Conservation (phyloP, 2,888 invertebrate species). For the Drosophila tanythrix region DNA sequence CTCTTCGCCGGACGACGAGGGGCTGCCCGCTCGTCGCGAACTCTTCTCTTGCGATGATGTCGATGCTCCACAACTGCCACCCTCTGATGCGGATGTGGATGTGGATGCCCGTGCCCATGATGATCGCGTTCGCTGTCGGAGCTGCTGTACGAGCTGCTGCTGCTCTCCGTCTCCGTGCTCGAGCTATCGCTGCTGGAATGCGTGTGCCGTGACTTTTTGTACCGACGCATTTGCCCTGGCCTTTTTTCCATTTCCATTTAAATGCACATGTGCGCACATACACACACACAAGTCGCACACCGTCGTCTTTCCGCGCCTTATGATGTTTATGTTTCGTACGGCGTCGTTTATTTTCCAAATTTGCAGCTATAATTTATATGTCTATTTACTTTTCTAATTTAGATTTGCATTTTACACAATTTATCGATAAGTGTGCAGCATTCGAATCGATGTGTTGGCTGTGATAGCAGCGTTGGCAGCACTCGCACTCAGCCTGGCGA, state of each 20-base stretch:
- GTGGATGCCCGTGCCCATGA: conserved; percentile 50
- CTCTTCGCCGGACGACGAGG: conserved; percentile 88
- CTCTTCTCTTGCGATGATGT: conserved; percentile 85
- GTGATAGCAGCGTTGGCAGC: neutral
- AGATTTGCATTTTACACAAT: conserved; percentile 29
- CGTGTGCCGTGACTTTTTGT: conserved; percentile 83
- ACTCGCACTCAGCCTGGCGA: neutral
- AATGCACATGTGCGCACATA: neutral
- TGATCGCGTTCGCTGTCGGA: conserved; percentile 77
- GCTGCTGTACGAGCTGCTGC: conserved; percentile 83
- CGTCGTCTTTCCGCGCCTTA: neutral
- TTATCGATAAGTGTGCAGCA: conserved; percentile 19
- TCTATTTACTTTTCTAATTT: conserved; percentile 34
- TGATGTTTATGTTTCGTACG: conserved; percentile 38
- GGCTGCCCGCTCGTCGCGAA: conserved; percentile 82
- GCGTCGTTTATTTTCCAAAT: conserved; percentile 47
- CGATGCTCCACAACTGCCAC: conserved; percentile 57
- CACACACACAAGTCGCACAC: conserved; percentile 1
- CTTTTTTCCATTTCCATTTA: conserved; percentile 82
- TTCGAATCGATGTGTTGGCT: conserved; percentile 8
- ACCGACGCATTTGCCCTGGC: conserved; percentile 82
- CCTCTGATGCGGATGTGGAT: conserved; percentile 62
- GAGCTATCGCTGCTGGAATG: conserved; percentile 83
- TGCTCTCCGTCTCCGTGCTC: conserved; percentile 82
- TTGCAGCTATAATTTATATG: conserved; percentile 18